Percentiles rank a stretch among this genome's conserved stretches.
phyloP scores from a whole-genome alignment of 2,113 vertebrate genomes.

The Myotis brandtii region DNA sequence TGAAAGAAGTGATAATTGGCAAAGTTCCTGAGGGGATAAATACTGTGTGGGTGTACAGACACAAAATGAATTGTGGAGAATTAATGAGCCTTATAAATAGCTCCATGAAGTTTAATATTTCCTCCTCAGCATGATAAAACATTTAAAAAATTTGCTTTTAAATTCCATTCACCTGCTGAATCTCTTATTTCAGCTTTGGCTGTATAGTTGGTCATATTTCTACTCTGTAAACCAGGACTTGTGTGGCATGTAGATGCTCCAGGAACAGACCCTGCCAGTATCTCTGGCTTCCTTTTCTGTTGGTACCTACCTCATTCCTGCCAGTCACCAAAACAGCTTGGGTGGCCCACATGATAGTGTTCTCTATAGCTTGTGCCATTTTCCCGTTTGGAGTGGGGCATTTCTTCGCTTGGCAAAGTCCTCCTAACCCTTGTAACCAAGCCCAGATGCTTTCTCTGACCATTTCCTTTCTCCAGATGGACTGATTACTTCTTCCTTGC shows the following conservation, averaged over 20 bases:
- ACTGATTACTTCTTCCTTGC: background rate
- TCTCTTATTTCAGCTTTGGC: constrained; percentile 37
- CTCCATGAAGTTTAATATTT: constrained; percentile 43
- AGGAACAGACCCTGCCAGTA: background rate
- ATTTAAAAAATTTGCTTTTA: constrained; percentile 42
- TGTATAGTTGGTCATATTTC: background rate
- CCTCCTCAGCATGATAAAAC: background rate
- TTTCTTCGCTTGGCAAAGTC: background rate
- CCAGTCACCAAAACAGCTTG: background rate
- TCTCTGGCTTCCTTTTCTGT: background rate
- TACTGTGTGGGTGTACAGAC: constrained; percentile 9
- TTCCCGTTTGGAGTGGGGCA: background rate
- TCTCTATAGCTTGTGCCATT: background rate
- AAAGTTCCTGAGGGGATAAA: constrained; percentile 12
- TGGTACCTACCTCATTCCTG: background rate
- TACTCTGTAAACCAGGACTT: background rate
- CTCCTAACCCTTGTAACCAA: background rate
- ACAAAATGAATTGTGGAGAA: constrained; percentile 52
- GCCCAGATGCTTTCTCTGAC: background rate
- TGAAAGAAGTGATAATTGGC: constrained; percentile 73
- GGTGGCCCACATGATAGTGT: background rate
- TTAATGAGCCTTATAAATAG: constrained; percentile 62
- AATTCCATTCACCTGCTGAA: constrained; percentile 15
- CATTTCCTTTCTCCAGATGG: background rate
- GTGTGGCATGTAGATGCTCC: background rate